Conservation (phyloP, 2,797 vertebrate genomes). For the Eulemur rubriventer region DNA sequence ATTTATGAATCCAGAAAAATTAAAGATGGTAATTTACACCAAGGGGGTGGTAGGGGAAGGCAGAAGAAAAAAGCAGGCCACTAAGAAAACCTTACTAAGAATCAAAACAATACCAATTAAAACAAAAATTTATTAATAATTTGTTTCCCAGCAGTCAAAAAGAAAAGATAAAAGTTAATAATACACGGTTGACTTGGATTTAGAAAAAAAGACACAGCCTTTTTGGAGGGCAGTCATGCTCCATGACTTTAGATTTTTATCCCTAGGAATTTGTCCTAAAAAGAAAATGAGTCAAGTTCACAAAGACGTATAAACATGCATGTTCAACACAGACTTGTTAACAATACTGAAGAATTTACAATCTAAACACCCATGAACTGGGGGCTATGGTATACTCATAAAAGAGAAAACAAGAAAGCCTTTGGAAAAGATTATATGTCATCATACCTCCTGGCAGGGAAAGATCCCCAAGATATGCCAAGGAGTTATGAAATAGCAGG, state of each 20-base stretch:
- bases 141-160: neutral
- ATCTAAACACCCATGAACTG: neutral
- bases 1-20: constrained; percentile 30
- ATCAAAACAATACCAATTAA: neutral
- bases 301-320: neutral
- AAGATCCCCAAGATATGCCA: neutral
- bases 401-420: neutral
- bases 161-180: neutral
- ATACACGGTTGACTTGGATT: neutral
- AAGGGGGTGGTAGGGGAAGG: neutral
- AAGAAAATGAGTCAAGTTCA: neutral
- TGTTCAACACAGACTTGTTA: neutral
- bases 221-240: neutral
- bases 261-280: neutral
- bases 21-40: constrained; percentile 22
- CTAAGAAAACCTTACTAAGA: neutral
- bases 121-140: neutral
- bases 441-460: neutral
- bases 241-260: neutral
- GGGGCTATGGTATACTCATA: neutral
- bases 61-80: neutral
- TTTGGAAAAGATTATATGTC: neutral
- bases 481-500: neutral
- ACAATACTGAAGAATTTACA: constrained; percentile 1
- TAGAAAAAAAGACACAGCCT: neutral